Base-by-base conservation (phyloP, 2,113 vertebrate genomes). In the Scomber colias region DNA sequence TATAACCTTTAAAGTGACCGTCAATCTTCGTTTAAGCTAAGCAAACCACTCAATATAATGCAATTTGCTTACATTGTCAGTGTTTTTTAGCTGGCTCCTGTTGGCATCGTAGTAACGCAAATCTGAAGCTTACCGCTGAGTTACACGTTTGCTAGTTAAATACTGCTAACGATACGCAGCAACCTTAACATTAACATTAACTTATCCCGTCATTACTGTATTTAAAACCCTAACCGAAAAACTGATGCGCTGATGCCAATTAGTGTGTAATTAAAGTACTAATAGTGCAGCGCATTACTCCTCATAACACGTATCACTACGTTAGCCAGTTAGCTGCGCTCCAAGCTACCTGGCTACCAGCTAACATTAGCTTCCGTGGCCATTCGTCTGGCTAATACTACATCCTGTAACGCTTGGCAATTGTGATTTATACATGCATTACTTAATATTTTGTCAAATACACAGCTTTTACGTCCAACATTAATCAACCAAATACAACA, bases 111-210 rank as follows among this genome's bases (percentile, higher is more conserved):
- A 62, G 11, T 35, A 75, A 56, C 14, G 35, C 9, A 9, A 8
- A 7, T 40, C 35, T 40, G 7, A 17, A 51, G 5, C 48, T 30
- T 11, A 31, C 24, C 49, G 15, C 17, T 53, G n/a, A 49, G 49
- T 64, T 81, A 80, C 76, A 81, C 76, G 79, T 81, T 75, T 84
- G 76, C 86, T 81, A 66, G 76, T 82, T 81, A 55, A 79, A 70
- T 31, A 65, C 10, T 56, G 77, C 79, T 86, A 79, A 17, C 75
- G 49, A 76, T 69, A 72, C 75, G 73, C 81, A 71, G 54, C n/a
- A 60, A 71, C 17, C 4, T 15, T 57, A 60, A 71, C 14, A 3
- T 15, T 57, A 4, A n/a, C 71, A 35, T 63, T 40, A 24, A 67
- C 35, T n/a, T 60, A 44, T 16, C 7, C 30, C 6, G 13, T 6